phyloP scores from a whole-genome alignment of 2,113 vertebrate species.

The Psephotus haematonotus region DNA sequence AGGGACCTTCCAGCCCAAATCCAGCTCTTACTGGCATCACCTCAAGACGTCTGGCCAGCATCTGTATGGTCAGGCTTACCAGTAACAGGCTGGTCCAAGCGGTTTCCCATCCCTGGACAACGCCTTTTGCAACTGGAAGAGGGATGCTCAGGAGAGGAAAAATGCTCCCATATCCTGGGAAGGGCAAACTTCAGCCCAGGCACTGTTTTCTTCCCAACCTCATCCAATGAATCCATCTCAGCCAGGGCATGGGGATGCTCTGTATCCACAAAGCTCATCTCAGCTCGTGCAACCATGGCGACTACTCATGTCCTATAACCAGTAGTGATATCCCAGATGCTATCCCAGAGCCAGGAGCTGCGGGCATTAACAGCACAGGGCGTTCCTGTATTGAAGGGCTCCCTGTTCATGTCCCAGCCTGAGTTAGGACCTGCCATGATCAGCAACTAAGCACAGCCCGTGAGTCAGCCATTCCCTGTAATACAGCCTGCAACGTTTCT shows the following conservation, averaged over 20 bases:
- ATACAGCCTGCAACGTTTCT: accelerated
- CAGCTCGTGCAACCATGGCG: accelerated
- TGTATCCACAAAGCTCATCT: background rate
- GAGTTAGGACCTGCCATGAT: background rate
- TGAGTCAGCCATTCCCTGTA: background rate
- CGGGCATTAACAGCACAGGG: background rate
- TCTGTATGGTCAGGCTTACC: background rate
- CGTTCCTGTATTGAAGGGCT: background rate
- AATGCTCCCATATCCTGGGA: background rate
- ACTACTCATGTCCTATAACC: accelerated
- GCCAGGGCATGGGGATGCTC: accelerated
- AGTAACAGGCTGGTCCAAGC: background rate
- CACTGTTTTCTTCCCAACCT: accelerated
- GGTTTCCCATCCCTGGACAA: background rate
- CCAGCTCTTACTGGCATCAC: background rate
- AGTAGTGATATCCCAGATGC: background rate
- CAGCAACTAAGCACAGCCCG: background rate
- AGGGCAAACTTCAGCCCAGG: background rate
- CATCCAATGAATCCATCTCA: accelerated
- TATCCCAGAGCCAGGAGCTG: accelerated
- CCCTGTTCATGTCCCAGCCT: background rate
- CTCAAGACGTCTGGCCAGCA: background rate
- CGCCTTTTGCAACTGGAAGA: background rate
- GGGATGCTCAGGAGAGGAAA: background rate
- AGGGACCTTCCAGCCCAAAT: background rate